A percentile compares a stretch with the other conserved stretches of the same genome.
Evolutionary conservation across 2,113 vertebrate genomes (phyloP).

Genomic region (Tachuris rubrigastra): DNA sequence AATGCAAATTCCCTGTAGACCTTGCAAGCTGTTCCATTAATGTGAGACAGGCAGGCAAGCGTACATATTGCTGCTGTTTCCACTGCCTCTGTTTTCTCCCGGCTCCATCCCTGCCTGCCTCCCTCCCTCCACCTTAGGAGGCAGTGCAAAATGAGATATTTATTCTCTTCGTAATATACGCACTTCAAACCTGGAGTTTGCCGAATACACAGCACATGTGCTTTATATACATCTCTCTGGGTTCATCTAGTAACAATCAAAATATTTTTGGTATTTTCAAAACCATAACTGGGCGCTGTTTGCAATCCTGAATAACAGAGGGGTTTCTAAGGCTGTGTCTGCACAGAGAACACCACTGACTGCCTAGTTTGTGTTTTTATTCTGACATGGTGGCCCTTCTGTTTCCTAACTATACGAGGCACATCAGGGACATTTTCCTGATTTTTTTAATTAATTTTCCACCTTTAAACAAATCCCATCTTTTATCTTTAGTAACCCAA

Average conservation of each 20-base stretch:
- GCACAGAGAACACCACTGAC: not conserved
- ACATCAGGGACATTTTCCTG: not conserved
- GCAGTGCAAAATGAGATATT: slow-evolving; percentile 48
- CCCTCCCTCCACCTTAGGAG: slow-evolving; percentile 49
- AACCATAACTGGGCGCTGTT: not conserved
- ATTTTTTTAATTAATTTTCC: not conserved
- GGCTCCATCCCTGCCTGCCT: slow-evolving; percentile 57
- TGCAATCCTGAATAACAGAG: not conserved
- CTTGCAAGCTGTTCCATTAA: slow-evolving; percentile 71
- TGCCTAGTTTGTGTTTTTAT: not conserved
- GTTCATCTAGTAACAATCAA: not conserved
- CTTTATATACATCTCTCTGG: not conserved
- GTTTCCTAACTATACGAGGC: not conserved
- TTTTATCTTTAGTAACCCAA: not conserved
- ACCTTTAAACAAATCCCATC: not conserved
- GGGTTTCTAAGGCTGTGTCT: not conserved
- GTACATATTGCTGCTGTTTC: slow-evolving; percentile 57
- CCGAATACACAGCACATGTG: not conserved
- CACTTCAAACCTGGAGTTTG: not conserved
- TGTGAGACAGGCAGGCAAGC: slow-evolving; percentile 59
- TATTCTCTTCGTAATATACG: not conserved
- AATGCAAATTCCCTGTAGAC: slow-evolving; percentile 68
- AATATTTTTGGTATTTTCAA: not conserved
- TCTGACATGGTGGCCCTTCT: slow-evolving; percentile 39
- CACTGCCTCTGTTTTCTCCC: slow-evolving; percentile 61